Conservation (phyloP, 2,888 invertebrate species). For the Eurytoma californica region DNA sequence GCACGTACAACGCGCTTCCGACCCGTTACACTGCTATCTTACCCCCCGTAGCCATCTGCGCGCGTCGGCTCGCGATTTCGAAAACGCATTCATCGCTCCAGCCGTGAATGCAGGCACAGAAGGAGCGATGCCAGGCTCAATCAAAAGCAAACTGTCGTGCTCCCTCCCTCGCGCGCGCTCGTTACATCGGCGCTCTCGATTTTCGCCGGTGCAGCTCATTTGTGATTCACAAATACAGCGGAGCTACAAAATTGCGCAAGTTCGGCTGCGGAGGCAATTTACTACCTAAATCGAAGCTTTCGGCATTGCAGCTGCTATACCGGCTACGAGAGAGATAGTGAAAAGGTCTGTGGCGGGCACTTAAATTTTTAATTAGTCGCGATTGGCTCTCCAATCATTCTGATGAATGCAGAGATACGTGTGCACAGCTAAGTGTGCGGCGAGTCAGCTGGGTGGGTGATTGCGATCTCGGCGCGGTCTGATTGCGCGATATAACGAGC, state of each 20-base stretch:
- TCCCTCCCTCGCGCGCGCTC: background rate
- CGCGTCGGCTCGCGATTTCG: background rate
- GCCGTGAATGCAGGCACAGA: slow-evolving; percentile 35
- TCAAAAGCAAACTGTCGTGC: slow-evolving; percentile 55
- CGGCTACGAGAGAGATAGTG: background rate
- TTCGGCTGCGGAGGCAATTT: background rate
- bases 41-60: background rate
- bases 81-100: slow-evolving; percentile 38
- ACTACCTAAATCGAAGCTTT: background rate
- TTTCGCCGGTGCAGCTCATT: slow-evolving; percentile 35
- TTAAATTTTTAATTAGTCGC: slow-evolving; percentile 29
- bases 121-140: slow-evolving; percentile 54
- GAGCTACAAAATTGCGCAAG: background rate
- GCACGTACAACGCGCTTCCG: slow-evolving; percentile 39
- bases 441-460: background rate
- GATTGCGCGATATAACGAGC: slow-evolving; percentile 16
- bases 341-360: background rate
- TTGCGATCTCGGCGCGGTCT: slow-evolving; percentile 4
- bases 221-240: slow-evolving; percentile 32
- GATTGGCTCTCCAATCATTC: background rate
- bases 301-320: background rate
- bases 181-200: slow-evolving; percentile 24
- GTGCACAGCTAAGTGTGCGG: slow-evolving; percentile 2
- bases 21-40: slow-evolving; percentile 15
- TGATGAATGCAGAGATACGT: background rate